These are phyloP conservation scores for Diarsia dahlii DNA, from an alignment of 2,888 invertebrate species.

Conservation along the genomic window DNA sequence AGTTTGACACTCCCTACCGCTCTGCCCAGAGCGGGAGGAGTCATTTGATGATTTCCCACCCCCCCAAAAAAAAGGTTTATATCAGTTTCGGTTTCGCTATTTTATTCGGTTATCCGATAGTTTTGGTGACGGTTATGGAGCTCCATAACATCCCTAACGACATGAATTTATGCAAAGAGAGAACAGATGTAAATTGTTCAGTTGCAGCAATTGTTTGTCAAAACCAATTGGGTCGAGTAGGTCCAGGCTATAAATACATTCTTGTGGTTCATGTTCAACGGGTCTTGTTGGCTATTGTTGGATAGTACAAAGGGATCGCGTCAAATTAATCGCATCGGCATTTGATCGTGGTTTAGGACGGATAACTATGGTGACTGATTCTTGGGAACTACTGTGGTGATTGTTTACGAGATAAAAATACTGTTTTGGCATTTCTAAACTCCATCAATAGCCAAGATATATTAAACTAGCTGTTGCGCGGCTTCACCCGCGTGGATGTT, in stretches of 20 bases:
- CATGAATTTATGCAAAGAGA: constrained; percentile 54
- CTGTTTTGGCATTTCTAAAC: no score
- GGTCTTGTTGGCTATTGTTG: constrained; percentile 4
- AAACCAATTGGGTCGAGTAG: constrained; percentile 19
- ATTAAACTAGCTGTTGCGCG: no score
- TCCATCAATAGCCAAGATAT: no score
- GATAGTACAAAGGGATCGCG: constrained; percentile 6
- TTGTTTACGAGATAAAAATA: background rate
- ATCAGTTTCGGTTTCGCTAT: no score
- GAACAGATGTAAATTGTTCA: constrained; percentile 52
- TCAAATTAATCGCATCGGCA: background rate
- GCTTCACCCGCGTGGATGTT: no score
- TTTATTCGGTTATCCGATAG: no score
- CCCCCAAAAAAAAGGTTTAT: no score
- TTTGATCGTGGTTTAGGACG: background rate
- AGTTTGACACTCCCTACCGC: no score
- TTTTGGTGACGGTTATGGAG: no score
- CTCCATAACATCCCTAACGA: background rate
- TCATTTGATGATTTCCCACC: no score
- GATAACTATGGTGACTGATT: background rate
- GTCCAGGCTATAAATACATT: constrained; percentile 4
- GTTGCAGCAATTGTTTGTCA: constrained; percentile 46
- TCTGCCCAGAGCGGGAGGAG: no score
- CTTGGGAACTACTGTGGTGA: background rate
- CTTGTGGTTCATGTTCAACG: constrained; percentile 5